These are phyloP conservation scores for Lepeophtheirus nordmannii DNA, from an alignment of 2,888 invertebrate genomes.

Conservation along the genomic window DNA sequence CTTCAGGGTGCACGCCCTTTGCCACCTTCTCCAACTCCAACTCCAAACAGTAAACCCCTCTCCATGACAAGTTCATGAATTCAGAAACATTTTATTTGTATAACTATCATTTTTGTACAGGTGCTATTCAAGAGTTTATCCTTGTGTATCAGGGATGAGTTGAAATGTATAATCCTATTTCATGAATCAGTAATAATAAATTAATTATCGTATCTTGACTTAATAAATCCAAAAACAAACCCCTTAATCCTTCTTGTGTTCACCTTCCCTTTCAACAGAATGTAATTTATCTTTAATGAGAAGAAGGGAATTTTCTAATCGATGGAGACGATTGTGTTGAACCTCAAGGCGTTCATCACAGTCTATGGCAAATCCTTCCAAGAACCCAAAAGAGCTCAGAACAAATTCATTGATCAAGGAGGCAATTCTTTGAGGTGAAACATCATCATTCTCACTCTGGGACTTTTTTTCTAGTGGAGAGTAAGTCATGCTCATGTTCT, in stretches of 20 bases:
- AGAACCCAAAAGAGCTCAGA: not conserved
- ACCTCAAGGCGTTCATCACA: not conserved
- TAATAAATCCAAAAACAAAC: too few relatives aligned
- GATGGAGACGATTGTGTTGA: not conserved
- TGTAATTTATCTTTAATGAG: not conserved
- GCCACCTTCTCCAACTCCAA: not conserved
- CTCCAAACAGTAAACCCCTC: not conserved
- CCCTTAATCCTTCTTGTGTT: too few relatives aligned
- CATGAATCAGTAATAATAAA: too few relatives aligned
- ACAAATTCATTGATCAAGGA: not conserved
- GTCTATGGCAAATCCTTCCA: not conserved
- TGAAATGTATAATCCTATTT: too few relatives aligned
- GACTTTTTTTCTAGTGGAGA: too few relatives aligned
- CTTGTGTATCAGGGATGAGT: too few relatives aligned
- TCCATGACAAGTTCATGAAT: too few relatives aligned
- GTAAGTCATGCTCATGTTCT: too few relatives aligned
- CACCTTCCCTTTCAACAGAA: not conserved
- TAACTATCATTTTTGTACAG: too few relatives aligned
- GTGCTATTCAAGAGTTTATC: too few relatives aligned
- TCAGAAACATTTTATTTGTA: too few relatives aligned
- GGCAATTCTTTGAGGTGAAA: not conserved
- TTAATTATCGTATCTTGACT: too few relatives aligned
- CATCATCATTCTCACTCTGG: not conserved
- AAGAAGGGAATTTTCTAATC: not conserved
- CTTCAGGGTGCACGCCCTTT: not conserved